These are phyloP conservation scores for Cephalotes varians DNA, from an alignment of 2,888 invertebrate genomes.

Conservation along the genomic window DNA sequence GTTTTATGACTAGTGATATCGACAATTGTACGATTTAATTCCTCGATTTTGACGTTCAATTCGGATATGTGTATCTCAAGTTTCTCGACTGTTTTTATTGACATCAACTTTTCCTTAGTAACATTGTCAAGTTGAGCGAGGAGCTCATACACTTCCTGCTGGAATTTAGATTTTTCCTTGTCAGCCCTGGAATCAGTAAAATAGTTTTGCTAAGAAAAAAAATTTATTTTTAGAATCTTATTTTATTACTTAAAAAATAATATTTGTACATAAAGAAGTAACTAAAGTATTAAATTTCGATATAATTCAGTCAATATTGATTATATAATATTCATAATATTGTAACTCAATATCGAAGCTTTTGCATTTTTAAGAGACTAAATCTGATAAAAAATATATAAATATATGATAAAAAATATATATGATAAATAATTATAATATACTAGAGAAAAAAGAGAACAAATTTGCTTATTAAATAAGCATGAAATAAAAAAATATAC, in stretches of 20 bases:
- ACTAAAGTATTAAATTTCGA: neutral
- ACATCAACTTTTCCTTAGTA: constrained; percentile 96
- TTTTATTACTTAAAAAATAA: neutral
- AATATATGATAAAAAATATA: too few relatives aligned
- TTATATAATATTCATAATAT: neutral
- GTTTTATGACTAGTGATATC: constrained; percentile 99
- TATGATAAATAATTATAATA: too few relatives aligned
- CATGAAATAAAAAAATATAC: neutral
- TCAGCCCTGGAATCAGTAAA: constrained; percentile 91
- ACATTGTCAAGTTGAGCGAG: constrained; percentile 97
- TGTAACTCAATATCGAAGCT: neutral
- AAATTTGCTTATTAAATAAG: neutral
- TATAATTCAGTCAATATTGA: neutral
- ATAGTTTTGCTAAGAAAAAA: neutral
- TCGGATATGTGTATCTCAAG: constrained; percentile 97
- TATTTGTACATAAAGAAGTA: neutral
- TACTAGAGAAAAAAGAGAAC: neutral
- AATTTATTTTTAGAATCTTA: neutral
- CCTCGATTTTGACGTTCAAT: constrained; percentile 97
- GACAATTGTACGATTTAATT: constrained; percentile 98
- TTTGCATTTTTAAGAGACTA: neutral
- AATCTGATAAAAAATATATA: neutral
- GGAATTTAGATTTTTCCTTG: constrained; percentile 99
- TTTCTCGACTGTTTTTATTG: constrained; percentile 94
- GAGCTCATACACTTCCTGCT: constrained; percentile 99